These are phyloP conservation scores for Dryobates pubescens DNA, from an alignment of 2,797 vertebrate genomes.

Conservation along the genomic window DNA sequence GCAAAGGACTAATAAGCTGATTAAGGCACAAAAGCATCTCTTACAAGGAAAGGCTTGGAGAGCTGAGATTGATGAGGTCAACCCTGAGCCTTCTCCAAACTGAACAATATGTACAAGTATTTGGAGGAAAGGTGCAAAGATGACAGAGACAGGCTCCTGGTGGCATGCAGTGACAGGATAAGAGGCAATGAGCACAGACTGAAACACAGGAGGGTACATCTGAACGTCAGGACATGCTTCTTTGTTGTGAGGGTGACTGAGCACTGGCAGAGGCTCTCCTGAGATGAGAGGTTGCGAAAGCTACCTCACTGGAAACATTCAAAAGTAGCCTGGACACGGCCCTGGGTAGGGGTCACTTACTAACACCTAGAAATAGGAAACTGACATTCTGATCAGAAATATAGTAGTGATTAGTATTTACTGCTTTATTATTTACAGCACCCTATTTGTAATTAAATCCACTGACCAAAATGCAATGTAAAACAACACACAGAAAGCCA, in stretches of 20 bases:
- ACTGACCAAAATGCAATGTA: not conserved
- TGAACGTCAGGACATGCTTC: not conserved
- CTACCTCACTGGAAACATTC: not conserved
- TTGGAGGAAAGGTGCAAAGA: not conserved
- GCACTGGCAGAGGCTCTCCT: not conserved
- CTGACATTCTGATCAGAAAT: not conserved
- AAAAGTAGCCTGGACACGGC: not conserved
- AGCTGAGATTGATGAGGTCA: not conserved
- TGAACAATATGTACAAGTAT: not conserved
- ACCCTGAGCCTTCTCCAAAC: no score
- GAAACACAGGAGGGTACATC: not conserved
- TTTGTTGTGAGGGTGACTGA: not conserved
- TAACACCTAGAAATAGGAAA: not conserved
- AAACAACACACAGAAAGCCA: not conserved
- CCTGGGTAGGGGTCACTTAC: not conserved
- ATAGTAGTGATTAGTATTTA: not conserved
- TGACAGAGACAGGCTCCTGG: not conserved
- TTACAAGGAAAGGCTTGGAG: not conserved
- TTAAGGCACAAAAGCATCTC: not conserved
- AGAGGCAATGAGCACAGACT: not conserved
- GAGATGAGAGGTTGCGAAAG: not conserved
- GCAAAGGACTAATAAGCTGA: not conserved
- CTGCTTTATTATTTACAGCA: not conserved
- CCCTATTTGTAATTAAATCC: not conserved
- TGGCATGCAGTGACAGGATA: not conserved